Evolutionary conservation across 2,797 vertebrate species (phyloP), one percentile per base, ranked within the genome.

Genomic region (Pangasius larnaudii): DNA sequence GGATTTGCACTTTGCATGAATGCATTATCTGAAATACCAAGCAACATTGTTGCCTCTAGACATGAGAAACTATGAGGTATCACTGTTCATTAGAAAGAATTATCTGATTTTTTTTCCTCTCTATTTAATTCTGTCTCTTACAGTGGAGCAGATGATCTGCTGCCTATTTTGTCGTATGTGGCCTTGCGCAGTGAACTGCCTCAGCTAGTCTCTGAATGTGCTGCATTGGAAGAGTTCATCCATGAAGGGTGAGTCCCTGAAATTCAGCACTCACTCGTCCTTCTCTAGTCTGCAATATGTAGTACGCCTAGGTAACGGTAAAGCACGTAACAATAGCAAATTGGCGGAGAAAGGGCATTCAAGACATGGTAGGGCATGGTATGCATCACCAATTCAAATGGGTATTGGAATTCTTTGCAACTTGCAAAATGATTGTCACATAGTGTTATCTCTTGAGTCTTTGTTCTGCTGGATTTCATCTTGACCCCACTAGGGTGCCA

Each of bases 121-220:
- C 33, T 67, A 27, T 83, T 16, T 58, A 46, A 46, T n/a, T 49
- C 49, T 72, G 5, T 5, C 82, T 88, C 36, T 53, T 5, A 4
- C 96, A 99, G 98, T 0, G 98, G 98, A 0, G 98, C 98, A 0
- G 98, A 99, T 0, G 98, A 99, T 92, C 94, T 99, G 90, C 89
- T 99, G 89, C 98, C 98, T 90, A 98, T 99, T 94, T 93, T 99
- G 93, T 97, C 98, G 5, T 99, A 95, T 0, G 98, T 99, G 93
- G 97, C 97, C 30, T 95, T 99, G 91, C 96, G 94, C 51, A 97
- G 96, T 3, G 95, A 95, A 90, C 95, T 96, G 92, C 97, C 98
- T 22, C 97, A 98, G 95, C 96, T 99, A 90, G 94, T 98, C 24
- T 97, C 98, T 0, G 98, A 99, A 92, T 99, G 98, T 0, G 96